Evolutionary conservation across 1,140 invertebrate species (phyloP), one percentile per base, ranked within the genome.

Genomic region (Chymomyza costata): DNA sequence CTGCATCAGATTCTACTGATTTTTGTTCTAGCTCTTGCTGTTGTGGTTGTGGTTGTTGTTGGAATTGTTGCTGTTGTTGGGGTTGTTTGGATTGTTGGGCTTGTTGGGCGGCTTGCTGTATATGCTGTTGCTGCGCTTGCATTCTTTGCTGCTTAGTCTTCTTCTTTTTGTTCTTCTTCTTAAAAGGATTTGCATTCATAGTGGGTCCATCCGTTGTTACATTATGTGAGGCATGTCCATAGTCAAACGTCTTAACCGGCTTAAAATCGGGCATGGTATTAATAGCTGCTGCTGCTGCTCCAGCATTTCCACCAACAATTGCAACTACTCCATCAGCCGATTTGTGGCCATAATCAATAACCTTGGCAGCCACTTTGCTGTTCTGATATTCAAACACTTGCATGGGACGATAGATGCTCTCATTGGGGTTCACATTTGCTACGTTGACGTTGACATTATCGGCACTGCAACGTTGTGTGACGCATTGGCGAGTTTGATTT

Each of bases 341-440:
- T 62, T 90, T 89, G 65, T 93, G 92, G 13, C 90, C 89, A 86
- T 94, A 93, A 85, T 94, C 92, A 35, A 93, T 89, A 16, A 93
- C 88, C 55, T 91, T 89, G n/a, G 88, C 86, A 37, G 88, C 86
- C 40, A 86, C 71, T 43, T 88, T 86, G 43, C 38, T 63, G 25
- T 76, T 85, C 34, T 78, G 67, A 64, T 85, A 85, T 51, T 85
- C 83, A 49, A 83, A 84, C 32, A 85, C 81, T 73, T 85, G 63
- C 17, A 80, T 54, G 21, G 83, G 83, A 3, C 76, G 70, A 53
- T 64, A 81, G 47, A 64, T 62, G 43, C 49, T 40, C 28, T 83
- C 69, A 28, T 53, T 52, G 13, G 25, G 11, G 32, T 10, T 11
- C 1, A 1, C 5, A 16, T 14, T 28, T 34, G 3, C 13, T 6